A percentile compares a stretch with the other conserved stretches of the same genome.
Conservation (phyloP, 2,113 vertebrate genomes). For the Neofelis nebulosa region DNA sequence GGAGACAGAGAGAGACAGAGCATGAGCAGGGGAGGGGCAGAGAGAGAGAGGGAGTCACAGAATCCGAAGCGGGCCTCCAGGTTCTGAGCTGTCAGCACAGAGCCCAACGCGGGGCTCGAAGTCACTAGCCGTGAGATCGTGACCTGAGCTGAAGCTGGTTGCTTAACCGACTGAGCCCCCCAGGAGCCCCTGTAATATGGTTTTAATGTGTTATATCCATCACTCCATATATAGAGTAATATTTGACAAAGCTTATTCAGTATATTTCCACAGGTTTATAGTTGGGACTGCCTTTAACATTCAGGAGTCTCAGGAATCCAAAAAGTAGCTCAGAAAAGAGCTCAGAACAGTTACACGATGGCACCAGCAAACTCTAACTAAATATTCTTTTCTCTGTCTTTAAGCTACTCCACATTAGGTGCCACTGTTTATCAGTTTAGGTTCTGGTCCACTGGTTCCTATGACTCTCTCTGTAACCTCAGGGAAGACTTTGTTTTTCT, state of each 20-base stretch:
- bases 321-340: background rate
- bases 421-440: accelerated
- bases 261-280: background rate
- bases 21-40: too few relatives aligned
- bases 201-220: background rate
- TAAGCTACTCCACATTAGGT: background rate
- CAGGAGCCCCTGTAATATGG: background rate
- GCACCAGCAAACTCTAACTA: too few relatives aligned
- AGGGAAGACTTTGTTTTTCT: background rate
- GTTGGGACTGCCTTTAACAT: background rate
- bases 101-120: too few relatives aligned
- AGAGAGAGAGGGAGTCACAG: too few relatives aligned
- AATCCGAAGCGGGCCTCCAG: too few relatives aligned
- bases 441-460: background rate
- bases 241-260: background rate
- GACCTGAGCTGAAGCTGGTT: too few relatives aligned
- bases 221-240: background rate
- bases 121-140: too few relatives aligned
- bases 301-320: background rate
- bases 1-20: too few relatives aligned
- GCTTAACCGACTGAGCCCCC: too few relatives aligned
- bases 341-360: background rate
- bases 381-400: background rate
- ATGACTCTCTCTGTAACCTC: background rate
- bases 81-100: too few relatives aligned